Evolutionary conservation across 1,140 invertebrate species (phyloP).

Genomic region (Leptoteleia sp.): DNA sequence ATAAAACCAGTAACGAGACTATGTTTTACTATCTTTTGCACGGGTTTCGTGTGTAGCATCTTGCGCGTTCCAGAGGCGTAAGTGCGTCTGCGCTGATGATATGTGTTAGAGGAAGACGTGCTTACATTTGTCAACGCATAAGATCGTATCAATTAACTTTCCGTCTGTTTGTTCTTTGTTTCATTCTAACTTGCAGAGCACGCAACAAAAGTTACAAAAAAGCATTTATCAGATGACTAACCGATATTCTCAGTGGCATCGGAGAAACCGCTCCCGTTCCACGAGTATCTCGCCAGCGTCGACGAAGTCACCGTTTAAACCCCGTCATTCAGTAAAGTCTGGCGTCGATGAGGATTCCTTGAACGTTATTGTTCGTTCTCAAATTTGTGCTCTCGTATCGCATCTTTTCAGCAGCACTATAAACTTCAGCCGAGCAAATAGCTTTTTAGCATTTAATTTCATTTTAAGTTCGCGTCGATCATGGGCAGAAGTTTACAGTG

Average conservation of each 20-base stretch:
- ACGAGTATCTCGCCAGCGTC: constrained; percentile 75
- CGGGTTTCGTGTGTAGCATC: constrained; percentile 17
- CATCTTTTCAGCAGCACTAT: constrained; percentile 1
- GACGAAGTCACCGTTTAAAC: constrained; percentile 78
- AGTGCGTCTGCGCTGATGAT: neutral
- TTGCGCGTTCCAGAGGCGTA: neutral
- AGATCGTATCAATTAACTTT: constrained; percentile 74
- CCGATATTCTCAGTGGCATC: constrained; percentile 81
- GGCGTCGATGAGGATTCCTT: constrained; percentile 40
- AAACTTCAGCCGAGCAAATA: too few species aligned
- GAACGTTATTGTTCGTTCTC: constrained; percentile 40
- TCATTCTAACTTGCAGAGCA: constrained; percentile 79
- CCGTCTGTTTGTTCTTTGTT: constrained; percentile 72
- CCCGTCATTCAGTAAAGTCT: constrained; percentile 76
- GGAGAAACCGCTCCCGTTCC: constrained; percentile 74
- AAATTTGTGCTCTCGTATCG: constrained; percentile 1
- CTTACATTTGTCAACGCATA: constrained; percentile 5
- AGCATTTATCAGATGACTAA: constrained; percentile 83
- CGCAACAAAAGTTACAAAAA: constrained; percentile 82
- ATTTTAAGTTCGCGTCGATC: too few species aligned
- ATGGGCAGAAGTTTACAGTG: constrained; percentile 3
- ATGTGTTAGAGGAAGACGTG: neutral
- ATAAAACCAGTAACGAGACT: constrained; percentile 8
- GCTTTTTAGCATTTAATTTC: neutral
- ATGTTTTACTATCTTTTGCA: constrained; percentile 20